Conservation (phyloP, 2,113 vertebrate genomes). For the Gobiocypris rarus region DNA sequence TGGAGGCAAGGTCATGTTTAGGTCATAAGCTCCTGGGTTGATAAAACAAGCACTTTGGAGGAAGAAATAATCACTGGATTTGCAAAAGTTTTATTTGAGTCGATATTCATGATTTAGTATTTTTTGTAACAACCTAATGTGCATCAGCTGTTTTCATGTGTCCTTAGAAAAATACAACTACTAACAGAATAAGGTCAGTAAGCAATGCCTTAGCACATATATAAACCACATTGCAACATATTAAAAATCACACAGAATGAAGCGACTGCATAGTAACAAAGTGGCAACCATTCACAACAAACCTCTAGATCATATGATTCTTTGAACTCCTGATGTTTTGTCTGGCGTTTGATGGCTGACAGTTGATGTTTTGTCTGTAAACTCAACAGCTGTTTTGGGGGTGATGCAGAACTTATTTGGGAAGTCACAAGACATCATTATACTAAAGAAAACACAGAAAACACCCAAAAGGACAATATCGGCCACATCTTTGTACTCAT, state of each 20-base stretch:
- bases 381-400: background rate
- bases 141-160: background rate
- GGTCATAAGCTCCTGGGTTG: background rate
- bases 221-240: background rate
- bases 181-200: background rate
- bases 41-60: background rate
- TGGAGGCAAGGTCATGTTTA: conserved; percentile 24
- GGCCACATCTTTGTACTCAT: background rate
- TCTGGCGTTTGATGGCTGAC: background rate
- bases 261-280: background rate
- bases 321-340: background rate
- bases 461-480: background rate
- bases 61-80: background rate
- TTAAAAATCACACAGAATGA: background rate
- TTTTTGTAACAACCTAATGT: background rate
- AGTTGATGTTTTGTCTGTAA: background rate
- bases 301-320: background rate
- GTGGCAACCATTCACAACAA: background rate
- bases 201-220: background rate
- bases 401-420: too few relatives aligned
- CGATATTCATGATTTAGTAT: background rate
- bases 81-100: background rate
- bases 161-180: background rate
- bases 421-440: too few relatives aligned
- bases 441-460: too few relatives aligned